phyloP scores from a whole-genome alignment of 2,888 invertebrate genomes.

The Athrips mouffetella region DNA sequence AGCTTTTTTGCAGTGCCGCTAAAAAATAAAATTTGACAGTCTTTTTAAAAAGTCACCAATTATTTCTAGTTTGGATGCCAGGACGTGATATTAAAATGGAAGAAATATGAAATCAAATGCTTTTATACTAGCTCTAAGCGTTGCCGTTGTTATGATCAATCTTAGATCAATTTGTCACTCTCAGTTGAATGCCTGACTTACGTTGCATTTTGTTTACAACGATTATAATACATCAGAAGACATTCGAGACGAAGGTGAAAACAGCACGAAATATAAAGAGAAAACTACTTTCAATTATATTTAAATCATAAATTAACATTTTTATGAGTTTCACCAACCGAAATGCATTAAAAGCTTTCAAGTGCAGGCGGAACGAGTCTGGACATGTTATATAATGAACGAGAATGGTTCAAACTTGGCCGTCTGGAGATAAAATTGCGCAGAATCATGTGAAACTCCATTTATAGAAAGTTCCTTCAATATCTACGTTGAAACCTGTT shows the following conservation, averaged over 20 bases:
- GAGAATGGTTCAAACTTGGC: conserved; percentile 10
- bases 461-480: conserved; percentile 58
- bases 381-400: conserved; percentile 9
- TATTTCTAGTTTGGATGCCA: too few species aligned
- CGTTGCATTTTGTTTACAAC: conserved; percentile 1
- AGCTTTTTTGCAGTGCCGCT: too few species aligned
- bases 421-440: conserved; percentile 44
- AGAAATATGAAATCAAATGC: too few species aligned
- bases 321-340: conserved; percentile 4
- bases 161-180: conserved; percentile 3
- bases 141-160: not conserved
- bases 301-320: conserved; percentile 9
- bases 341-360: not conserved
- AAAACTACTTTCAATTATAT: conserved; percentile 9
- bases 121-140: too few species aligned
- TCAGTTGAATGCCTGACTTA: not conserved
- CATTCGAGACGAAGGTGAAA: conserved; percentile 4
- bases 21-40: too few species aligned
- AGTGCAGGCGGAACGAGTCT: not conserved
- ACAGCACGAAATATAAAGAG: conserved; percentile 1
- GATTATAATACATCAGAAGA: not conserved
- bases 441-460: conserved; percentile 48
- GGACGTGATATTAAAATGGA: too few species aligned
- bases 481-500: conserved; percentile 53
- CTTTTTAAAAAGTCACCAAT: too few species aligned